Evolutionary conservation across 1,140 invertebrate species (phyloP), one percentile per base, ranked within the genome.

Genomic region (Holotrichia oblita): DNA sequence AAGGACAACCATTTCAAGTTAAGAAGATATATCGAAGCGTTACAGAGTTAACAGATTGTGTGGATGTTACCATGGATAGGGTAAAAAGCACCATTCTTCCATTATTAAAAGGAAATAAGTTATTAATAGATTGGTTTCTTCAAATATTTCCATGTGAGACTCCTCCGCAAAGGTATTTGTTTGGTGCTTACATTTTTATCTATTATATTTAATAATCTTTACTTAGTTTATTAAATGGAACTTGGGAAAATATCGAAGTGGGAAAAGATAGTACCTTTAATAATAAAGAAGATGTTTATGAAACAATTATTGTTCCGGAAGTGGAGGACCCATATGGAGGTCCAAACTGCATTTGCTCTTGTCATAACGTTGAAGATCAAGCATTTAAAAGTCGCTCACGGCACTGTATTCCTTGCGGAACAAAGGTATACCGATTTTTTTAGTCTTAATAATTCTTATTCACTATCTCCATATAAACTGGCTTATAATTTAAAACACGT

Each of bases 101-200:
- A 0, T 89, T 96, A 80, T 87, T 96, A 7, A 93, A 94, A 82
- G 93, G 94, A 7, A 94, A 94, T 88, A 90, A 91, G n/a, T 88
- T 94, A 64, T 89, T 96, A 10, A 90, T 91, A 80, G 93, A 96
- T 83, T 92, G 94, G 89, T 95, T 96, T 85, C 87, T 93, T 73
- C 91, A 92, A 83, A 89, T 95, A 82, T 92, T 96, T 83, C 91
- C 93, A 0, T 90, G 91, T 81, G 93, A 94, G 82, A 89, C 90
- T 80, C 93, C 94, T 4, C 92, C 93, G 0, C 90, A 93, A 79
- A 91, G 90, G 92, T 93, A 87, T 82, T 42, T 48, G n/a, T 14
- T 74, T 34, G 55, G 48, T 20, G 20, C 7, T 44, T 34, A 34
- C 27, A 34, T 34, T 2, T 34, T 34, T 34, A 34, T 34, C 2